Conservation (phyloP, 2,113 vertebrate species). For the Oreocharis arfaki region DNA sequence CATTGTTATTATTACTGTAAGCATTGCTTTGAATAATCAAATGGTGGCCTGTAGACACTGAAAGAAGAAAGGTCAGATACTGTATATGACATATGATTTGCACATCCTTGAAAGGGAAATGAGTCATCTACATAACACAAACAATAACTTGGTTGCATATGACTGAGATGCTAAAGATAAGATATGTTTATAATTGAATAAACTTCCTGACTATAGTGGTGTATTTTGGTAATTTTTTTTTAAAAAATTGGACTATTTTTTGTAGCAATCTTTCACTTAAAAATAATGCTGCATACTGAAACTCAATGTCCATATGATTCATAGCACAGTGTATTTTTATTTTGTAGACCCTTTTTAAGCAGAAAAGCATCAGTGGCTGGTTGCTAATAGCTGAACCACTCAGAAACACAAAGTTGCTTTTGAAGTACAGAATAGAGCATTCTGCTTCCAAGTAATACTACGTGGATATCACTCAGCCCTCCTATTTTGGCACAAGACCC, state of each 20-base stretch:
- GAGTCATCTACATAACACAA: conserved; percentile 74
- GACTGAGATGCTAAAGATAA: conserved; percentile 77
- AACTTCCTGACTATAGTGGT: conserved; percentile 68
- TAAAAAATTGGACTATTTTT: neutral
- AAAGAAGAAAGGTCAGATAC: conserved; percentile 60
- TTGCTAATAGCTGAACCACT: neutral
- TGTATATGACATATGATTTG: conserved; percentile 72
- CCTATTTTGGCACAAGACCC: neutral
- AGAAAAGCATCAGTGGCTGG: neutral
- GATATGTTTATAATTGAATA: conserved; percentile 78
- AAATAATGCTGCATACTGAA: neutral
- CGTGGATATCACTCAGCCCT: neutral
- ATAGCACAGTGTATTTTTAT: neutral
- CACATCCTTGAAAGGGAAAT: conserved; percentile 72
- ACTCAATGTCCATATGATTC: neutral
- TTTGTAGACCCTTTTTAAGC: neutral
- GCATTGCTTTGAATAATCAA: conserved; percentile 53
- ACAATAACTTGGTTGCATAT: conserved; percentile 73
- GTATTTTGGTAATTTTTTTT: neutral
- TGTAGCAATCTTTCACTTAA: neutral
- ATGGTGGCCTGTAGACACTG: conserved; percentile 30
- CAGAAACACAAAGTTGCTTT: neutral
- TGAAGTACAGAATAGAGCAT: neutral
- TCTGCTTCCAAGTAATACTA: neutral
- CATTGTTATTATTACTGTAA: conserved; percentile 20